Percentiles rank a stretch among this genome's conserved stretches.
These are phyloP conservation scores for Sminthurides bifidus DNA, from an alignment of 1,140 invertebrate genomes.

Conservation along the genomic window DNA sequence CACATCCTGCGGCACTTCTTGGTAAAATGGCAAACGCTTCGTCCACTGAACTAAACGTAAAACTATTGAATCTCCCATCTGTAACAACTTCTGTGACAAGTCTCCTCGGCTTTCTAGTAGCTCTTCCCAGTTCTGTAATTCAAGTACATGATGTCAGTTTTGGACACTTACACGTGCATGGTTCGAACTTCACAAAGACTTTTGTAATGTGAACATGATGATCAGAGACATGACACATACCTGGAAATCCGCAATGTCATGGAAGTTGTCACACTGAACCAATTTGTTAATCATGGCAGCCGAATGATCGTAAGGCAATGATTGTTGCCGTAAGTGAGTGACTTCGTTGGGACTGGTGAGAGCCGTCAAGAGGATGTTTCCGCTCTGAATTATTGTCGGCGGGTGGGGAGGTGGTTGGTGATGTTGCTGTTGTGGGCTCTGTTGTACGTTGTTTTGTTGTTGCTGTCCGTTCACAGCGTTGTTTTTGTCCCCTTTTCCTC, in stretches of 20 bases:
- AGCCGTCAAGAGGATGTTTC: conserved; percentile 84
- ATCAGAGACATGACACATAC: conserved; percentile 36
- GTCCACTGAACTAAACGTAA: conserved; percentile 92
- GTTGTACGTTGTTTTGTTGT: conserved; percentile 36
- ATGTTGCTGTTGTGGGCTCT: conserved; percentile 33
- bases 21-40: conserved; percentile 89
- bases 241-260: conserved; percentile 76
- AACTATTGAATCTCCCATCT: conserved; percentile 89
- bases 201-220: not conserved
- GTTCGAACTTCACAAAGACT: conserved; percentile 1
- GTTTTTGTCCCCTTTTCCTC: conserved; percentile 22
- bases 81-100: conserved; percentile 80
- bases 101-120: conserved; percentile 79
- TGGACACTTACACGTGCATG: not conserved
- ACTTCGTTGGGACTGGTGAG: conserved; percentile 83
- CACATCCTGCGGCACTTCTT: conserved; percentile 50
- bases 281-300: conserved; percentile 75
- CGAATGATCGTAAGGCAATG: conserved; percentile 62
- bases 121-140: conserved; percentile 64
- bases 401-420: conserved; percentile 38
- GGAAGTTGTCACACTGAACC: conserved; percentile 89
- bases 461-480: conserved; percentile 32
- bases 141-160: not conserved
- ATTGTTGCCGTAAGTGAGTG: conserved; percentile 69
- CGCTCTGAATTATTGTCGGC: conserved; percentile 36